Conservation (phyloP, 2,888 invertebrate genomes). For the Coremacera marginata region DNA sequence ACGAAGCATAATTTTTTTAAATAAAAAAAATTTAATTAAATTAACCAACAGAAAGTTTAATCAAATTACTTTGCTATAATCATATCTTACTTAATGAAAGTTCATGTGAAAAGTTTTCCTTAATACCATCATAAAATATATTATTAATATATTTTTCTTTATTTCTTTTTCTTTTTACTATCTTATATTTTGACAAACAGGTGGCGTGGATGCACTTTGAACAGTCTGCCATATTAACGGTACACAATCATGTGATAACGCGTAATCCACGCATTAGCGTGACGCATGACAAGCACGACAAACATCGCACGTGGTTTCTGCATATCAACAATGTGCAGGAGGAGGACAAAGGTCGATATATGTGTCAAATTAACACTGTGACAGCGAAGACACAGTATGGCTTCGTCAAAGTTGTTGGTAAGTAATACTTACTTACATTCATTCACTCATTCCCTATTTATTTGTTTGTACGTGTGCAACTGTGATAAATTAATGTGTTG, state of each 20-base stretch:
- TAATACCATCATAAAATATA: not conserved
- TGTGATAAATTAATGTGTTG: not conserved
- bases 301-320: slow-evolving; percentile 90
- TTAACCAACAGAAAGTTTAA: no score
- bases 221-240: slow-evolving; percentile 91
- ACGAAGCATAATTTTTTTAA: no score
- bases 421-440: slow-evolving; percentile 56
- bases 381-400: slow-evolving; percentile 94
- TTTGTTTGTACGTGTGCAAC: not conserved
- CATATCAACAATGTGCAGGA: slow-evolving; percentile 93
- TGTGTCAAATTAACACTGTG: slow-evolving; percentile 95
- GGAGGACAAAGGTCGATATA: slow-evolving; percentile 91
- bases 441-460: not conserved
- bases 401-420: slow-evolving; percentile 92
- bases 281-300: slow-evolving; percentile 86
- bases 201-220: slow-evolving; percentile 98
- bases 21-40: no score
- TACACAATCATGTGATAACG: slow-evolving; percentile 94
- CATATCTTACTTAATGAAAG: no score
- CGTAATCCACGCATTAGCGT: slow-evolving; percentile 92
- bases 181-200: slow-evolving; percentile 70
- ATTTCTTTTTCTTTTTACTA: slow-evolving; percentile 27
- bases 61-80: no score
- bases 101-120: no score
- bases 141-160: not conserved